phyloP scores from a whole-genome alignment of 2,888 invertebrate species.

The Parnassius mnemosyne region DNA sequence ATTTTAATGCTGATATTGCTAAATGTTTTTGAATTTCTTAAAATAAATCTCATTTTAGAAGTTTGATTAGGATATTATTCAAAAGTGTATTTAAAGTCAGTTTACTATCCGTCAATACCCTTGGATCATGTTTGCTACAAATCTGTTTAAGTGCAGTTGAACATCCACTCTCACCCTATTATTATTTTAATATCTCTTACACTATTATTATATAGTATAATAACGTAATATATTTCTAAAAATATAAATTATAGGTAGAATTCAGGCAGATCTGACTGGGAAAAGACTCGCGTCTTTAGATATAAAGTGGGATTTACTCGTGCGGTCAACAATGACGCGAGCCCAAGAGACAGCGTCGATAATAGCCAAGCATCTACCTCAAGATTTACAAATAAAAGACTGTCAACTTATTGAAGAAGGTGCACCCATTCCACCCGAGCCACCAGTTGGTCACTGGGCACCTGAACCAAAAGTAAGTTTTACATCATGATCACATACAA shows the following conservation, averaged over 20 bases:
- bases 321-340: slow-evolving; percentile 95
- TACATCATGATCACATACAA: background rate
- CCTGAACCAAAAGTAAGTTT: slow-evolving; percentile 83
- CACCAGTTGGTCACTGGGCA: slow-evolving; percentile 92
- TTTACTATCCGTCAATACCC: no score
- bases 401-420: slow-evolving; percentile 94
- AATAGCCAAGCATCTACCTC: slow-evolving; percentile 86
- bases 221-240: no score
- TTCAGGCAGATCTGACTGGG: slow-evolving; percentile 94
- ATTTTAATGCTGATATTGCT: no score
- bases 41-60: no score
- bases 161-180: no score
- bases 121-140: no score
- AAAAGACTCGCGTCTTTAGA: slow-evolving; percentile 87
- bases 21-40: no score
- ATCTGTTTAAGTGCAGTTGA: no score
- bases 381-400: slow-evolving; percentile 77
- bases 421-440: slow-evolving; percentile 96
- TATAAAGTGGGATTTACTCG: slow-evolving; percentile 88
- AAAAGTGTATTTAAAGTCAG: no score
- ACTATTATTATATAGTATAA: no score
- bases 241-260: slow-evolving; percentile 80
- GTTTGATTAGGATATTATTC: no score
- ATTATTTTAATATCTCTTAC: no score
- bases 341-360: slow-evolving; percentile 95